These are phyloP conservation scores for Himalopsyche phryganea DNA, from an alignment of 1,140 invertebrate species.

Conservation along the genomic window DNA sequence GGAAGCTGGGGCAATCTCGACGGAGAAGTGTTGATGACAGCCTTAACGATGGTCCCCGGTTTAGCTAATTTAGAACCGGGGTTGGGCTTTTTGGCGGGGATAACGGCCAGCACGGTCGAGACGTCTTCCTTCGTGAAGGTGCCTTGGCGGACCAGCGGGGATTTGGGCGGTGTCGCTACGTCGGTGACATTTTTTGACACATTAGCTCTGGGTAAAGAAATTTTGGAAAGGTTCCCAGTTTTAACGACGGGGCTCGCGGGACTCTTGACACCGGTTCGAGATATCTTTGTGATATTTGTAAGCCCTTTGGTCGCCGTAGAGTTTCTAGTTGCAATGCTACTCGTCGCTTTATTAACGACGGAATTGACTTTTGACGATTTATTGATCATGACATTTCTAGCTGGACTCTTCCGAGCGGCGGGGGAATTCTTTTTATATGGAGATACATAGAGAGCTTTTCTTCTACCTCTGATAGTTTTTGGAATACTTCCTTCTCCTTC, in stretches of 20 bases:
- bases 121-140: conserved; percentile 84
- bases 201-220: neutral
- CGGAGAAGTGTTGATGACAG: conserved; percentile 43
- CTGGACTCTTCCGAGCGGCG: conserved; percentile 36
- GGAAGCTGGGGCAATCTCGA: conserved; percentile 48
- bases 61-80: conserved; percentile 40
- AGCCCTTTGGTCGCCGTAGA: neutral
- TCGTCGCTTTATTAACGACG: conserved; percentile 3
- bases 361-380: conserved; percentile 10
- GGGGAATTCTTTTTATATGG: conserved; percentile 50
- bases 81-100: conserved; percentile 44
- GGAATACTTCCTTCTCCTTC: conserved; percentile 42
- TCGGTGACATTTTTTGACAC: neutral
- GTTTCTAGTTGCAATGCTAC: neutral
- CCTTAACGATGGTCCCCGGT: conserved; percentile 41
- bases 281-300: conserved; percentile 20
- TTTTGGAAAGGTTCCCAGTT: neutral
- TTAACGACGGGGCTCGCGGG: conserved; percentile 1
- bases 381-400: conserved; percentile 16
- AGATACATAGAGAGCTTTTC: conserved; percentile 68
- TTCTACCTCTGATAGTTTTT: conserved; percentile 72
- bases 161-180: conserved; percentile 36
- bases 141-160: conserved; percentile 70
- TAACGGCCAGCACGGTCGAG: conserved; percentile 39
- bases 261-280: conserved; percentile 28